Evolutionary conservation across 2,888 invertebrate species (phyloP), one percentile per base, ranked within the genome.

Genomic region (Clostera curtula): DNA sequence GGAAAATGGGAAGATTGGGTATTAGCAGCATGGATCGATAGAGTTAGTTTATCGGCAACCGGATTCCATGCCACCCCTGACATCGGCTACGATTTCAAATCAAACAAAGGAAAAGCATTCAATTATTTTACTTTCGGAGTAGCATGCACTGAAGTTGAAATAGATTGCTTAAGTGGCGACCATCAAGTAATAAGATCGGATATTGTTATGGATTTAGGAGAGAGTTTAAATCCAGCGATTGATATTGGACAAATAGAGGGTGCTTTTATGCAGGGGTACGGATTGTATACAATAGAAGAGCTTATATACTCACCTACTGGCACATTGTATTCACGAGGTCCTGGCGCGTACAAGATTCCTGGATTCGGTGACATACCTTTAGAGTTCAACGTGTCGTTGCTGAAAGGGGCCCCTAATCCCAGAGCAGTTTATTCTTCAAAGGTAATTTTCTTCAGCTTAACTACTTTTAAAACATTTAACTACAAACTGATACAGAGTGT

Each of bases 161-260:
- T 97, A 12, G 97, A 97, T 71, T 96, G 96, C 49, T 84, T 97
- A 1, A 97, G 96, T 12, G 97, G 97, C 4, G 97, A 97, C 59
- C 96, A 97, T 70, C 90, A 91, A 79, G 91, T 97, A 1, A 69
- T 95, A 16, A 87, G 92, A 54, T 92, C 94, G 1, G 96, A 98
- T 56, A 97, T 98, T 47, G 96, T 98, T 0, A 97, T 98, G 97
- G 98, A 98, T 77, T 86, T 98, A 44, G 97, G 97, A 1, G 91
- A 93, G 47, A 97, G 97, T 71, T 76, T 98, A 28, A 98, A 98
- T 74, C 98, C 98, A 3, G 97, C 97, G 1, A 95, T 98, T 40
- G 98, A 98, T 55, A 93, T 98, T 48, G 98, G 97, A 0, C 98
- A 98, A 84, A 91, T 98, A 8, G 98, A 98, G 77, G 98, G 98